Evolutionary conservation across 1,140 invertebrate genomes (phyloP), one percentile per base, ranked within the genome.

Genomic region (Pissodes strobi): DNA sequence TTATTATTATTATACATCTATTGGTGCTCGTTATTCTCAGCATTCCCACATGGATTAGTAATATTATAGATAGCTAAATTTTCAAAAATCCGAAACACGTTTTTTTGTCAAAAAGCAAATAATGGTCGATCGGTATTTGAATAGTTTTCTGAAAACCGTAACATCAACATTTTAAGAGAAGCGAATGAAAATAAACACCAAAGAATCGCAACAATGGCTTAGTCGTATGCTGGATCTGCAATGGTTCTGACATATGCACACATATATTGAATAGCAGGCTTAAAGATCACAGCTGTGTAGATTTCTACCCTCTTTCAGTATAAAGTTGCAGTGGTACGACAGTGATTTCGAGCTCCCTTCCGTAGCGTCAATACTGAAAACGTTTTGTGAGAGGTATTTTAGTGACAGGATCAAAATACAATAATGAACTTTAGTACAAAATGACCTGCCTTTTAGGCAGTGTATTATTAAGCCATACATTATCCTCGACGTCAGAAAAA

Each of bases 391-490:
- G 41, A 46, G 19, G 46, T 49, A 49, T 30, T 53, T 53, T 56
- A 64, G 51, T 67, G 61, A 67, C 53, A 67, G 73, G 73, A 75
- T 72, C 72, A 71, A 74, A n/a, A 74, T 77, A 75, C 72, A 74
- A 75, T 77, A 77, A 77, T 77, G 75, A 77, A 77, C 71, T 76
- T 74, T 74, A 69, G 73, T 74, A 76, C 72, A 76, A 74, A 76
- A 73, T 76, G 75, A 76, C 75, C 75, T 76, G 75, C 75, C 75
- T 77, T 77, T 77, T 77, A 74, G 75, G 75, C 75, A 76, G 71
- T 72, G 72, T 66, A 77, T 77, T 77, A 77, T 77, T 74, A 76
- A 76, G 74, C 73, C 72, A 68, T 76, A 73, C 74, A 75, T 77
- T 74, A 76, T 75, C 68, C 70, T 45, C 39, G 69, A 73, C 73